Evolutionary conservation across 2,888 invertebrate genomes (phyloP), one percentile per base, ranked within the genome.

Genomic region (Opisthograptis luteolata): DNA sequence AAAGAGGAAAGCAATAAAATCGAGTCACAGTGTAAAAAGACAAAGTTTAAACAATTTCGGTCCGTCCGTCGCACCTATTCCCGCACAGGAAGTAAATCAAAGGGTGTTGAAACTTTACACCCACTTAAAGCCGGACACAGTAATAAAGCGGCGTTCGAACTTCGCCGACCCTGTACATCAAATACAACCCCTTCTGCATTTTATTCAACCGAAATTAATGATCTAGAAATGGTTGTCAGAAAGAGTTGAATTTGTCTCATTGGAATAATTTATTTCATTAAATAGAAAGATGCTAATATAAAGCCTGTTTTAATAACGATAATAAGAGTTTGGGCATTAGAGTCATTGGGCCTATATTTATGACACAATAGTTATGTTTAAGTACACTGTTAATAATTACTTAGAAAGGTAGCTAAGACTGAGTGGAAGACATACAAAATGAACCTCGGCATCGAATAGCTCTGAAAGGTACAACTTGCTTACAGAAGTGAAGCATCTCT

Each of bases 61-160:
- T 72, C 65, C 76, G 72, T 75, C 76, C 74, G 66, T 76, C 73
- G 75, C 77, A 84, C 87, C 82, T 84, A 84, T 79, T 77, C 69
- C 81, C 82, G 83, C 80, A 85, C 50, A 28, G 44, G 34, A 50
- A 88, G 88, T 90, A 89, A 90, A 89, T 90, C 89, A 89, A 89
- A 89, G 90, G 90, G 89, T 88, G 89, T 88, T 87, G 90, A 88
- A 90, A 90, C 89, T 90, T 89, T 89, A 89, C 90, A 89, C 90
- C 90, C 90, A 89, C 90, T 90, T 90, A 89, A 84, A 87, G 86
- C 88, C 87, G 90, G 90, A 89, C 89, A 89, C 87, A 85, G 89
- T 89, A 89, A 90, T 90, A 89, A 90, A 90, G 83, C 88, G 87
- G 83, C 88, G 87, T 87, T 81, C 87, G 86, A 89, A 89, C 85